phyloP scores from a whole-genome alignment of 2,888 invertebrate genomes.

The Spodoptera picta region DNA sequence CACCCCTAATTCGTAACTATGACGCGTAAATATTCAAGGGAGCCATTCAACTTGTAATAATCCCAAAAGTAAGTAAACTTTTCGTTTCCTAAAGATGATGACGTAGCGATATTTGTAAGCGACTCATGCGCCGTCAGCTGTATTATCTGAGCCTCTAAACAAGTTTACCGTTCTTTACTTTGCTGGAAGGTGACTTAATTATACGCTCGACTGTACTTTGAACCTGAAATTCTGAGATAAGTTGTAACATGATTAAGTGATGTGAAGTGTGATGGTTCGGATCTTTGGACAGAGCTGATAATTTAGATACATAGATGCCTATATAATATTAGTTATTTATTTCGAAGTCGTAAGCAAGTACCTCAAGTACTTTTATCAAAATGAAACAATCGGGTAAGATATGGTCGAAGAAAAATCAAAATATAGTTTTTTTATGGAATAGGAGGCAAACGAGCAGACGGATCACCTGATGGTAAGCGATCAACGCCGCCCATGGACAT shows the following conservation, averaged over 20 bases:
- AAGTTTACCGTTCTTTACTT: conserved; percentile 56
- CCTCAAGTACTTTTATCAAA: too few species aligned
- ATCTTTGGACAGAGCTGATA: background rate
- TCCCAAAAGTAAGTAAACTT: background rate
- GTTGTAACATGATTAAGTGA: conserved; percentile 10
- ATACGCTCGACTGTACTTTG: conserved; percentile 58
- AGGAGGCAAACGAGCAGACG: too few species aligned
- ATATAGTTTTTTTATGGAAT: too few species aligned
- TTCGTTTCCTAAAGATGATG: conserved; percentile 39
- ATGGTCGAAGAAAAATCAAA: too few species aligned
- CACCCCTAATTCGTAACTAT: background rate
- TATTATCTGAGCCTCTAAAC: conserved; percentile 67
- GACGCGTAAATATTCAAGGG: background rate
- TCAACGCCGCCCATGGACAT: too few species aligned
- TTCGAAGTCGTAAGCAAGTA: too few species aligned
- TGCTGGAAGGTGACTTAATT: conserved; percentile 56
- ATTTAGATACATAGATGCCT: background rate
- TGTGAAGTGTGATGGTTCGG: conserved; percentile 6
- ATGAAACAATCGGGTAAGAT: too few species aligned
- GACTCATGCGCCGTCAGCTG: conserved; percentile 60
- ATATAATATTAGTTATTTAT: too few species aligned
- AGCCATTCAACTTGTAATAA: background rate
- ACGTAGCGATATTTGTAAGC: conserved; percentile 59
- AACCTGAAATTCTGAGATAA: conserved; percentile 30
- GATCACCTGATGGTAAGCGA: too few species aligned